These are phyloP conservation scores for Prunella himalayana DNA, from an alignment of 2,113 vertebrate genomes.

Conservation along the genomic window DNA sequence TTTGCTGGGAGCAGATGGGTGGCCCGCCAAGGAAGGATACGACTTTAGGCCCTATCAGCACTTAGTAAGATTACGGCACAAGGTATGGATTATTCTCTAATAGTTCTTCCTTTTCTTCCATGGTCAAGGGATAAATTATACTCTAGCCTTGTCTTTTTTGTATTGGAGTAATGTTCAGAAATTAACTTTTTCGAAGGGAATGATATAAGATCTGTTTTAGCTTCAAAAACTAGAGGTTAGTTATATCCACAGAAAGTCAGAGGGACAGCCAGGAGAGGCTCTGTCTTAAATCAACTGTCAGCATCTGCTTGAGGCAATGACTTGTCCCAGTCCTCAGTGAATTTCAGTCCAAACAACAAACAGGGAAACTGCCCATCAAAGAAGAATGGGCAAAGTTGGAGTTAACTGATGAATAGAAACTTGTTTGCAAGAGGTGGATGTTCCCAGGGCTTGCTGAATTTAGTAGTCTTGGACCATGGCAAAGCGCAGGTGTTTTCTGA, in stretches of 20 bases:
- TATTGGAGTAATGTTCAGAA: background rate
- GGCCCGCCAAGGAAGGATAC: slow-evolving; percentile 69
- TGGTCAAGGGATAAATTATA: background rate
- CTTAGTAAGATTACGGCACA: slow-evolving; percentile 72
- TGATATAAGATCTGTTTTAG: background rate
- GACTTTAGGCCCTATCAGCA: slow-evolving; percentile 62
- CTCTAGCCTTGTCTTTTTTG: background rate
- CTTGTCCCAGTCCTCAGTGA: background rate
- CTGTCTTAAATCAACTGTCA: background rate
- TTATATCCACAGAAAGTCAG: background rate
- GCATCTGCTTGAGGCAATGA: background rate
- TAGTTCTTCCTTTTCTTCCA: background rate
- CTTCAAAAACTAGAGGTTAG: background rate
- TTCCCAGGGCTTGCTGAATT: background rate
- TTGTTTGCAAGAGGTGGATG: background rate
- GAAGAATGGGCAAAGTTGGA: background rate
- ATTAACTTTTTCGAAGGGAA: background rate
- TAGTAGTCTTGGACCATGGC: background rate
- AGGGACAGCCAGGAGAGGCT: background rate
- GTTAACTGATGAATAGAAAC: background rate
- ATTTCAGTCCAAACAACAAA: background rate
- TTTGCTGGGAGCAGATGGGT: slow-evolving; percentile 67
- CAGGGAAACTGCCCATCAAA: background rate
- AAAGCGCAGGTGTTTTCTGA: background rate
- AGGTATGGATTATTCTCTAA: slow-evolving; percentile 62